Base-by-base conservation (phyloP, 2,888 invertebrate genomes). In the Pandemis cinnamomeana region DNA sequence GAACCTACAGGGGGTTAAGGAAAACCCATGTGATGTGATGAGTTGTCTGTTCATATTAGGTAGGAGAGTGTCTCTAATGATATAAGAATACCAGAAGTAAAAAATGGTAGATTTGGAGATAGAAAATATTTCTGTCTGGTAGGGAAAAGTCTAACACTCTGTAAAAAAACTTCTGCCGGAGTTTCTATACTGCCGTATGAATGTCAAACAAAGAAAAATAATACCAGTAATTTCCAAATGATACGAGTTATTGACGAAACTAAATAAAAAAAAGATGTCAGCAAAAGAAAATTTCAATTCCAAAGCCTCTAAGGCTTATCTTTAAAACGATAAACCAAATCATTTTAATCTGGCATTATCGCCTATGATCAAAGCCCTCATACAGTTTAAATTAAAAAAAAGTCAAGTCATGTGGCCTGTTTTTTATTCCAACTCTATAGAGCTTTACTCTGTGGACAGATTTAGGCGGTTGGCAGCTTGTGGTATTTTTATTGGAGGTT, bases 11-110 rank as follows among this genome's bases (percentile, higher is more conserved):
- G 5, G 4, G 8, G 41, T n/a, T 46, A 44, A 71, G 63, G 55
- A 63, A 63, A 63, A 55, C 11, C 27, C 71, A 36, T 10, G 27
- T 64, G 63, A 48, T 13, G 46, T 64, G 63, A 48, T 13, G 46
- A 46, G 46, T 58, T 27, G 68, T 58, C 55, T 61, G 8, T 42
- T 41, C 20, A 51, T 71, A 66, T 71, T 71, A 20, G 66, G 48
- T 67, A 42, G 42, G 20, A 70, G 46, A 42, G 58, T 27, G 8
- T 63, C 11, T 66, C 15, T 48, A 64, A 64, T 66, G 48, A 66
- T 46, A 48, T 66, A 66, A 51, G 51, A n/a, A 62, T 66, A 48
- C 48, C 48, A 2, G 66, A 48, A 48, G 20, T 20, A 46, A 66
- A 53, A 63, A 63, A 5, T 44, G 63, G 42, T 58, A 42, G 55